Conservation (phyloP, 1,140 invertebrate genomes). For the Anagrus nilaparvatae region DNA sequence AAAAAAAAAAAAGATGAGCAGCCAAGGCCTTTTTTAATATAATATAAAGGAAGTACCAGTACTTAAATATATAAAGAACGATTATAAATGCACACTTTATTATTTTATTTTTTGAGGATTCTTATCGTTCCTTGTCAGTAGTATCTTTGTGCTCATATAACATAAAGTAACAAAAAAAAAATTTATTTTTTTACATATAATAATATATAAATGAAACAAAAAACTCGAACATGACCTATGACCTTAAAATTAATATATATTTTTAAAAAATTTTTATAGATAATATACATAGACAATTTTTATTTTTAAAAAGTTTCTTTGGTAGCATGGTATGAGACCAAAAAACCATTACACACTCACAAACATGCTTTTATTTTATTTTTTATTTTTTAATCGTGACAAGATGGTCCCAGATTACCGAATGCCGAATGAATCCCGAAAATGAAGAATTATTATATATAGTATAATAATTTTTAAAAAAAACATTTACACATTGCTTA, state of each 20-base stretch:
- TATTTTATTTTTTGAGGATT: constrained; percentile 2
- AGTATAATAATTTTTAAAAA: constrained; percentile 12
- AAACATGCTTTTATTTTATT: constrained; percentile 3
- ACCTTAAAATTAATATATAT: constrained; percentile 20
- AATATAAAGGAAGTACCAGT: constrained; percentile 12
- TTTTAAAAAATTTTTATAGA: too few species aligned
- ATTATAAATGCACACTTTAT: constrained; percentile 15
- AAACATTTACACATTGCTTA: constrained; percentile 12
- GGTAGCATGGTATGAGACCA: constrained; percentile 37
- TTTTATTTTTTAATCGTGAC: constrained; percentile 23
- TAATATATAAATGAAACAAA: constrained; percentile 8
- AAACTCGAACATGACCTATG: constrained; percentile 20
- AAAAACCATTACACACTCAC: too few species aligned
- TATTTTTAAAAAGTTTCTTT: constrained; percentile 31
- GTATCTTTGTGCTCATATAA: constrained; percentile 19
- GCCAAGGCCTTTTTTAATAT: constrained; percentile 1
- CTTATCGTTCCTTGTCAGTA: not conserved
- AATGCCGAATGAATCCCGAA: constrained; percentile 18
- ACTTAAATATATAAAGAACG: constrained; percentile 17
- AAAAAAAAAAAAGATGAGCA: not conserved
- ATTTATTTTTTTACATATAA: constrained; percentile 1
- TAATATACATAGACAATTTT: too few species aligned
- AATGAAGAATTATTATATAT: too few species aligned
- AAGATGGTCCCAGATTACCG: constrained; percentile 28
- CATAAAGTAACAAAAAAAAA: constrained; percentile 17